Conservation (phyloP, 2,888 invertebrate species). For the Fragum fragum region DNA sequence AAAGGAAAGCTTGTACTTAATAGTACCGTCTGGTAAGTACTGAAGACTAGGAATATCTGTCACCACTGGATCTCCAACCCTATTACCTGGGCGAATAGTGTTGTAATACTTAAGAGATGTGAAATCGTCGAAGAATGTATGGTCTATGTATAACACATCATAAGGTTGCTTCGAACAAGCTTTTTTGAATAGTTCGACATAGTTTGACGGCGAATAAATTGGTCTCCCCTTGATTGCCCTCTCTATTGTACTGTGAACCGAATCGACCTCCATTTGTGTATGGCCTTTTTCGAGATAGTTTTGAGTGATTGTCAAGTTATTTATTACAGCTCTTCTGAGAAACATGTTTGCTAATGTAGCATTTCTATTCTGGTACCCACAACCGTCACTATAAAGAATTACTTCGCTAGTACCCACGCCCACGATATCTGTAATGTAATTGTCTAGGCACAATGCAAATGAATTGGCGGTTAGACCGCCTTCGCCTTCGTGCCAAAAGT, state of each 20-base stretch:
- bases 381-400: slow-evolving; percentile 54
- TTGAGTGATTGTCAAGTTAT: slow-evolving; percentile 31
- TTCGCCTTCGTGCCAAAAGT: slow-evolving; percentile 58
- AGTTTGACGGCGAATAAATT: slow-evolving; percentile 47
- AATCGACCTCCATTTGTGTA: no score
- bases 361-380: slow-evolving; percentile 49
- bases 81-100: slow-evolving; percentile 46
- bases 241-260: slow-evolving; percentile 64
- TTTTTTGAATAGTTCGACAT: slow-evolving; percentile 42
- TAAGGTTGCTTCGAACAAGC: slow-evolving; percentile 37
- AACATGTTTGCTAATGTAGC: no score
- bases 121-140: slow-evolving; percentile 39
- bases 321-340: slow-evolving; percentile 15
- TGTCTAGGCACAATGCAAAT: slow-evolving; percentile 31
- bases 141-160: slow-evolving; percentile 32
- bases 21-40: background rate
- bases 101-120: slow-evolving; percentile 34
- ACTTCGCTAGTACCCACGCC: slow-evolving; percentile 3
- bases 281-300: slow-evolving; percentile 56
- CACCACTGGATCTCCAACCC: slow-evolving; percentile 47
- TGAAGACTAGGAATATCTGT: slow-evolving; percentile 30
- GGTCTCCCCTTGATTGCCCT: slow-evolving; percentile 33
- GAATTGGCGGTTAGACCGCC: slow-evolving; percentile 36
- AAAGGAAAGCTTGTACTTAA: background rate
- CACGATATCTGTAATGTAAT: slow-evolving; percentile 28